Evolutionary conservation across 2,113 vertebrate genomes (phyloP).

Genomic region (Melanocharis versteri): DNA sequence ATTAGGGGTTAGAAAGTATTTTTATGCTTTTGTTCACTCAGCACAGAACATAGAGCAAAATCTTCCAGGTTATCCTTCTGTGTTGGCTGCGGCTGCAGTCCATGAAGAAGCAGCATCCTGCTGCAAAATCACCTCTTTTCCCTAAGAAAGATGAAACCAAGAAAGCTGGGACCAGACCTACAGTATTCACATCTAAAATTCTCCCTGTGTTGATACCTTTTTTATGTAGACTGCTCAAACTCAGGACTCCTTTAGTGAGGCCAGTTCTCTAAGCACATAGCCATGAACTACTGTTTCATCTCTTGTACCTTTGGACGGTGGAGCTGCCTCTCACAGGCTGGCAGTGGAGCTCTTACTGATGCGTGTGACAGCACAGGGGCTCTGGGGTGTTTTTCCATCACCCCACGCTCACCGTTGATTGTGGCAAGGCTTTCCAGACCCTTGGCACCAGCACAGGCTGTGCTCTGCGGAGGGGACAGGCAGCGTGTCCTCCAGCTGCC

Average conservation of each 20-base stretch:
- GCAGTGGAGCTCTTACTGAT: neutral
- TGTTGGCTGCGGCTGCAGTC: neutral
- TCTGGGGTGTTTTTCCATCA: neutral
- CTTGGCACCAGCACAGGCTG: no score
- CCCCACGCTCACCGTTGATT: accelerated
- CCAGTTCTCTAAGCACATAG: neutral
- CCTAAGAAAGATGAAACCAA: neutral
- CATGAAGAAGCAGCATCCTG: neutral
- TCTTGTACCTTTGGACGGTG: accelerated
- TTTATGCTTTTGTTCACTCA: neutral
- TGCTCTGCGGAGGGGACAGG: accelerated
- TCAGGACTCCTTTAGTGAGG: neutral
- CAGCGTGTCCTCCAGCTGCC: accelerated
- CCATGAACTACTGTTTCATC: neutral
- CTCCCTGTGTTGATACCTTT: neutral
- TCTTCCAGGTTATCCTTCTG: neutral
- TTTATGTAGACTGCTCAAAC: neutral
- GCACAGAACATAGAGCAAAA: neutral
- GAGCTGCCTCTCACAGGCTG: neutral
- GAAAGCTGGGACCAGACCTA: neutral
- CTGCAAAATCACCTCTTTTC: neutral
- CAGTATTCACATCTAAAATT: neutral
- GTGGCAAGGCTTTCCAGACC: neutral
- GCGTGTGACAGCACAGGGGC: neutral
- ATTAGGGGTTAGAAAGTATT: neutral